A percentile compares a stretch with the other conserved stretches of the same genome.
Conservation (phyloP, 2,113 vertebrate species). For the Ailuropoda melanoleuca region DNA sequence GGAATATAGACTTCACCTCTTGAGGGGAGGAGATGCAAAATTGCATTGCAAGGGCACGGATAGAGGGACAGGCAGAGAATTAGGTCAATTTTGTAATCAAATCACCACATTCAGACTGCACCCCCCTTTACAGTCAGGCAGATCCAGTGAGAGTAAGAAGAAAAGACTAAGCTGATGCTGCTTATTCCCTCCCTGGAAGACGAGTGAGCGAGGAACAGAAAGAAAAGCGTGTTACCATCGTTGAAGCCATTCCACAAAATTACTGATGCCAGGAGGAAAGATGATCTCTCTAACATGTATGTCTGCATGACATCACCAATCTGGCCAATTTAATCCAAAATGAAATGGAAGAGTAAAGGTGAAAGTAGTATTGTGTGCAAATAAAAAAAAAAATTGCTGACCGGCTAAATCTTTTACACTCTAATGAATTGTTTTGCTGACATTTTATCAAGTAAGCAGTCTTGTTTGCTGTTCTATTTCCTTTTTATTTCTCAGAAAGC, state of each 20-base stretch:
- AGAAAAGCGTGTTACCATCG: no score
- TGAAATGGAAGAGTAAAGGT: not conserved
- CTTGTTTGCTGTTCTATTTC: not conserved
- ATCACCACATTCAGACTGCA: not conserved
- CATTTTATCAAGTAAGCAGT: not conserved
- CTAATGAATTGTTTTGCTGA: not conserved
- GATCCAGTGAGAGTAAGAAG: not conserved
- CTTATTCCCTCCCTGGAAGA: not conserved
- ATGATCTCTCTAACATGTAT: not conserved
- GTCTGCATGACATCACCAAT: not conserved
- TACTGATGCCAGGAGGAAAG: not conserved
- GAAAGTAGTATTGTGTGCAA: not conserved
- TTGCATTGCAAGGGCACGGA: not conserved
- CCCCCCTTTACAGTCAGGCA: not conserved
- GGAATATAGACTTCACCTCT: not conserved
- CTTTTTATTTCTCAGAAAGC: not conserved
- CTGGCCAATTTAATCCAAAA: not conserved
- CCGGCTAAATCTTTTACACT: not conserved
- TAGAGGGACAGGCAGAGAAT: not conserved
- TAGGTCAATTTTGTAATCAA: not conserved
- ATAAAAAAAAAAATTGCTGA: not conserved
- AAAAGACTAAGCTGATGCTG: not conserved
- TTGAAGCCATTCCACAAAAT: not conserved
- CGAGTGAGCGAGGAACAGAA: not conserved
- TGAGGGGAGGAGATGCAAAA: not conserved